Evolutionary conservation across 2,888 invertebrate species (phyloP).

Genomic region (Barypeithes pellucidus): DNA sequence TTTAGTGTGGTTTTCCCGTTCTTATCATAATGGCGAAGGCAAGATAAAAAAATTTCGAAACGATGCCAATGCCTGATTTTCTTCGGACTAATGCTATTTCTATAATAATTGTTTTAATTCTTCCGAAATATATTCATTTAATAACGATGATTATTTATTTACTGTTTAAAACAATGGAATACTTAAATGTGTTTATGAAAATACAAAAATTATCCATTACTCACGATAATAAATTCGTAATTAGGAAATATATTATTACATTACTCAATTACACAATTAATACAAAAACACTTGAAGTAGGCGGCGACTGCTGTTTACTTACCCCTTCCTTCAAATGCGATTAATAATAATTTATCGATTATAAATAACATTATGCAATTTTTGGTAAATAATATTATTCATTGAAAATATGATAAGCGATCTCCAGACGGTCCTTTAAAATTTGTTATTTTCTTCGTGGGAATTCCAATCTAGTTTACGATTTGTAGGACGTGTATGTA

Average conservation of each 20-base stretch:
- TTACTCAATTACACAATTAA: not conserved
- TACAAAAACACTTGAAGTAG: constrained; percentile 3
- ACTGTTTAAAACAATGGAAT: not conserved
- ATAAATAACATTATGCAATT: not conserved
- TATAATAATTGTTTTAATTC: not conserved
- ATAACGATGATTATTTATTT: not conserved
- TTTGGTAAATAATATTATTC: not conserved
- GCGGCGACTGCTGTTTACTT: not conserved
- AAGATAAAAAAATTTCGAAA: not conserved
- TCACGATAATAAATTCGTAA: too few relatives aligned
- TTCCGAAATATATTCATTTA: not conserved
- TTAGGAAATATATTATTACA: not conserved
- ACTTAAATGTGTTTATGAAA: not conserved
- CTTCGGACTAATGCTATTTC: too few relatives aligned
- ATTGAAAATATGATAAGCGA: too few relatives aligned
- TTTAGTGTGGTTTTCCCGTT: not conserved
- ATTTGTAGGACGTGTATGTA: too few relatives aligned
- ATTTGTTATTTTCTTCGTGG: too few relatives aligned
- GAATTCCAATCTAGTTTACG: too few relatives aligned
- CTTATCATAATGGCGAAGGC: constrained; percentile 6
- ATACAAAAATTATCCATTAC: not conserved
- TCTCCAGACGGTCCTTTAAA: too few relatives aligned
- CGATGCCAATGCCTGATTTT: not conserved
- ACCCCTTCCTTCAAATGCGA: not conserved
- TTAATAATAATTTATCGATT: not conserved